These are phyloP conservation scores for Amaurobius ferox DNA, from an alignment of 2,888 invertebrate genomes.

Conservation along the genomic window DNA sequence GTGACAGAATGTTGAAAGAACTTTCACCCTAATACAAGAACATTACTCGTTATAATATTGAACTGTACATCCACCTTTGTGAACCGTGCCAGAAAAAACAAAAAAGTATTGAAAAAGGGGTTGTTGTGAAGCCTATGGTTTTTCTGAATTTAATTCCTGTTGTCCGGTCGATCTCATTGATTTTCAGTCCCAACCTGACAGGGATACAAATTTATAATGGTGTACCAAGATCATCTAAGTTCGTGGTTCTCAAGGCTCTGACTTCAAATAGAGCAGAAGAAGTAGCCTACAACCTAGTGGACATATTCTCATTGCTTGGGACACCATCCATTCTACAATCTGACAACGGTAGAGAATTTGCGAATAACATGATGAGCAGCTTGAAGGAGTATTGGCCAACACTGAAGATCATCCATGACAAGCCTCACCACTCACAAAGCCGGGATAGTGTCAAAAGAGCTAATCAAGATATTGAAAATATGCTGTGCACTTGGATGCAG, in stretches of 20 bases:
- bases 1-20: constrained; percentile 52
- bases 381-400: constrained; percentile 49
- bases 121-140: constrained; percentile 51
- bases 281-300: constrained; percentile 60
- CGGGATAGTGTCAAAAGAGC: constrained; percentile 39
- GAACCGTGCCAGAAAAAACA: constrained; percentile 60
- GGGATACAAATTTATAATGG: too few relatives aligned
- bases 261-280: constrained; percentile 67
- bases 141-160: constrained; percentile 38
- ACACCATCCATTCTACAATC: constrained; percentile 70
- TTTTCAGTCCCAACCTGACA: too few relatives aligned
- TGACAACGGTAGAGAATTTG: constrained; percentile 72
- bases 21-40: too few relatives aligned
- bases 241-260: constrained; percentile 70
- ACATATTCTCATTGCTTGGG: constrained; percentile 70
- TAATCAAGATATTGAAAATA: constrained; percentile 57
- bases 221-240: constrained; percentile 74
- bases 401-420: constrained; percentile 54
- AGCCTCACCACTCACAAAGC: constrained; percentile 47
- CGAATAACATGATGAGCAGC: constrained; percentile 39
- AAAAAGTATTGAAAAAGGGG: constrained; percentile 44
- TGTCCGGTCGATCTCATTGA: constrained; percentile 73
- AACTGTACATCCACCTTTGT: constrained; percentile 56
- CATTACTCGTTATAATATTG: constrained; percentile 38
- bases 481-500: constrained; percentile 57